These are phyloP conservation scores for Camponotus fellah DNA, from an alignment of 2,888 invertebrate species.

Conservation along the genomic window DNA sequence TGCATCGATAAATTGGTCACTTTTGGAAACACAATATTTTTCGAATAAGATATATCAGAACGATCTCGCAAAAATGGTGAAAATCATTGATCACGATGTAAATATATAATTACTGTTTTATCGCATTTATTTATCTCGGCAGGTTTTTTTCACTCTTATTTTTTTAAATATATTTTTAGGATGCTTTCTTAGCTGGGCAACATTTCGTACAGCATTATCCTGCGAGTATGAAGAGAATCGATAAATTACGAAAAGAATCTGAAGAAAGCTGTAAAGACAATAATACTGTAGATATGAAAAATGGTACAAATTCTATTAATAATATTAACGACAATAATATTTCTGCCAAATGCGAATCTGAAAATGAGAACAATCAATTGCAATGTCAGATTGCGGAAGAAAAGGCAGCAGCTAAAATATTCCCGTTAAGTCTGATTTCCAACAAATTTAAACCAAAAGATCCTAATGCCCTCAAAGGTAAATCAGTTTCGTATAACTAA, in stretches of 20 bases:
- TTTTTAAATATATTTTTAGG: constrained; percentile 77
- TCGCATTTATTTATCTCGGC: neutral
- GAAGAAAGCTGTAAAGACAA: constrained; percentile 50
- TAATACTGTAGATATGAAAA: constrained; percentile 42
- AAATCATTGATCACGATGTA: constrained; percentile 91
- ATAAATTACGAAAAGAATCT: constrained; percentile 80
- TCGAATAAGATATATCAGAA: constrained; percentile 93
- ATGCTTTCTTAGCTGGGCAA: constrained; percentile 89
- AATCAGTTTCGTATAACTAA: constrained; percentile 1
- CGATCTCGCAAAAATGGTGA: constrained; percentile 95
- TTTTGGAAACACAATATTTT: constrained; percentile 95
- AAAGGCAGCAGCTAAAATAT: constrained; percentile 82
- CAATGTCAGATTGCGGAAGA: constrained; percentile 76
- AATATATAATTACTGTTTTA: constrained; percentile 61
- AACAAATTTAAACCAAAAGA: constrained; percentile 80
- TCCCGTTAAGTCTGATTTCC: constrained; percentile 82
- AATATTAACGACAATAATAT: constrained; percentile 46
- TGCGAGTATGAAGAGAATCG: constrained; percentile 85
- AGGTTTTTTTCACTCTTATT: neutral
- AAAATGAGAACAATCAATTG: constrained; percentile 44
- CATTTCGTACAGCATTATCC: constrained; percentile 91
- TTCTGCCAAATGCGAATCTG: neutral
- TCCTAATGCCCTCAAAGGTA: constrained; percentile 79
- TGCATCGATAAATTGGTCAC: constrained; percentile 97
- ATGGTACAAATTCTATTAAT: constrained; percentile 29